A percentile compares a stretch with the other conserved stretches of the same genome.
Evolutionary conservation across 2,113 vertebrate species (phyloP).

Genomic region (Octodon degus): DNA sequence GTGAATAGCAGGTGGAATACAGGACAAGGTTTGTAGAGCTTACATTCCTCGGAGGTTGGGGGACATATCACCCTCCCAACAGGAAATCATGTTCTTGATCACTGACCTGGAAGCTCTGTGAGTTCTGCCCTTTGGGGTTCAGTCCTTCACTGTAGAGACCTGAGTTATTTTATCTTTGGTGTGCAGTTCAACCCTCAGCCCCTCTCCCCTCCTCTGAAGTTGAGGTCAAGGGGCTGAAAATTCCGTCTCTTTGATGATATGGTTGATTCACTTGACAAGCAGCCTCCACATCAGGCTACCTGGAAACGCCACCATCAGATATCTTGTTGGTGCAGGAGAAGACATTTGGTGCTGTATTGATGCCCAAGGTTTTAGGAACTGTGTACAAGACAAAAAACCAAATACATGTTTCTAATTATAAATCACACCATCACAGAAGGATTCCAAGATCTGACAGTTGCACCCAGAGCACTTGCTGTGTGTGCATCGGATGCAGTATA

Average conservation of each 20-base stretch:
- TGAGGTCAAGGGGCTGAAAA: background rate
- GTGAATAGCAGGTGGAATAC: background rate
- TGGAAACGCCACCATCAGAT: background rate
- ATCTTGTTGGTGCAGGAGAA: background rate
- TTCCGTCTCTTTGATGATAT: background rate
- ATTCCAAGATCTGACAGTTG: background rate
- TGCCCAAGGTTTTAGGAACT: background rate
- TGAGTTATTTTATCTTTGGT: background rate
- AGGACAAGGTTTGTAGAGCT: background rate
- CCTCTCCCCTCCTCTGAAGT: background rate
- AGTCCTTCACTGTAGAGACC: background rate
- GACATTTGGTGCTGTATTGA: background rate
- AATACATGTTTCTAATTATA: constrained; percentile 5
- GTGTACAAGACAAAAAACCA: background rate
- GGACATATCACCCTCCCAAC: background rate
- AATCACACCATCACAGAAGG: constrained; percentile 23
- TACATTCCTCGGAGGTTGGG: background rate
- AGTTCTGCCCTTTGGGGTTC: background rate
- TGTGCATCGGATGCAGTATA: background rate
- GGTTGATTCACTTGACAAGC: background rate
- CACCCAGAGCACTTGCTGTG: background rate
- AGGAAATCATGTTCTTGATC: background rate
- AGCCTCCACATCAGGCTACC: background rate
- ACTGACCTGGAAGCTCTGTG: background rate
- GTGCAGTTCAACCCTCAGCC: background rate